Evolutionary conservation across 2,797 vertebrate genomes (phyloP).

Genomic region (Paratrypauchen microcephalus): DNA sequence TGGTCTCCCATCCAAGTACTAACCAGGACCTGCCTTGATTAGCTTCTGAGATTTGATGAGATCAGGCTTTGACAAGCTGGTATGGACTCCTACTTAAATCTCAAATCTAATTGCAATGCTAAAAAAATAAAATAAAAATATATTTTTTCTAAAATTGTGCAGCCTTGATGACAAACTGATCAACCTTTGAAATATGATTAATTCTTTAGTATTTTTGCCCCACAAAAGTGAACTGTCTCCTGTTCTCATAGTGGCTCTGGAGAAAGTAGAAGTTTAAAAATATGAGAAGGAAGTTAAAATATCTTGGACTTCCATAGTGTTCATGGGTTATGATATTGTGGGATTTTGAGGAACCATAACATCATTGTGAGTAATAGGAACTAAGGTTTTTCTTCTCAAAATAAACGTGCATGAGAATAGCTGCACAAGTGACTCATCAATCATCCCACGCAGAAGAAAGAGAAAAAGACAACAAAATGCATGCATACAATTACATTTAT

Average conservation of each 20-base stretch:
- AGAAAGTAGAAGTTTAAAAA: conserved; percentile 23
- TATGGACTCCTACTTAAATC: no score
- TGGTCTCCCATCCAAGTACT: no score
- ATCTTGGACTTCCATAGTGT: conserved; percentile 30
- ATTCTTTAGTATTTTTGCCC: neutral
- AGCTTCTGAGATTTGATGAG: no score
- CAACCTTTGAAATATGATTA: conserved; percentile 4
- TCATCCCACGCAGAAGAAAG: no score
- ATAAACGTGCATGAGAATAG: neutral
- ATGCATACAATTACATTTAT: neutral
- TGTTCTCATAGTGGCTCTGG: neutral
- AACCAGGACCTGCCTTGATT: no score
- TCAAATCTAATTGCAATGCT: no score
- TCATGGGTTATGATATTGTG: conserved; percentile 21
- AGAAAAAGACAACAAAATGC: neutral
- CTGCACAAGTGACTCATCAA: neutral
- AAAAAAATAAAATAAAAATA: no score
- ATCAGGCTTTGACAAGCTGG: no score
- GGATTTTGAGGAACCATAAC: conserved; percentile 34
- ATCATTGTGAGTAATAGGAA: conserved; percentile 9
- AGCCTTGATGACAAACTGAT: neutral
- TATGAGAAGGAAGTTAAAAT: conserved; percentile 27
- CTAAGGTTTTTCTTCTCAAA: no score
- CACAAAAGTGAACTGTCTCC: neutral
- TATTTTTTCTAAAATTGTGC: no score